Evolutionary conservation across 2,797 vertebrate species (phyloP).

Genomic region (Sarcophilus harrisii): DNA sequence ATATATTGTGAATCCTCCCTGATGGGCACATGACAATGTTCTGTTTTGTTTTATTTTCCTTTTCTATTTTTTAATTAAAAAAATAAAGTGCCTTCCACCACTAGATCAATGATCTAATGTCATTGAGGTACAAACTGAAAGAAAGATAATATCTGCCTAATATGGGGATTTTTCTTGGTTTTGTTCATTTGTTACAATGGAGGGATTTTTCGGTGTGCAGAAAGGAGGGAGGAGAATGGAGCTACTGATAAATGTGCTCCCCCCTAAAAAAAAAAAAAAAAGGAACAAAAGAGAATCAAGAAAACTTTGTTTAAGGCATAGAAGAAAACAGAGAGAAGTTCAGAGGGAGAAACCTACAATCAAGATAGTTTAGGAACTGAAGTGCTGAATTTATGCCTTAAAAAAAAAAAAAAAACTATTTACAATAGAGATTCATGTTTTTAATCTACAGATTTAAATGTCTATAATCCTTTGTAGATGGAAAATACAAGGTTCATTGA

Average conservation of each 20-base stretch:
- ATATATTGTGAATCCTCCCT: no score
- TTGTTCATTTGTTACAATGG: not conserved
- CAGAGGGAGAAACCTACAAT: not conserved
- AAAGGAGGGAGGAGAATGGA: not conserved
- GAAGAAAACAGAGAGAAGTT: not conserved
- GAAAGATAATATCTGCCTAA: not conserved
- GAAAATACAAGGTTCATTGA: not conserved
- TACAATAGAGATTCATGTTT: not conserved
- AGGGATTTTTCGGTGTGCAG: not conserved
- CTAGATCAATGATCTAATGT: not conserved
- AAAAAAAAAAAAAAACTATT: not conserved
- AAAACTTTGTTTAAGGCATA: not conserved
- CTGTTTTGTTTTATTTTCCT: no score
- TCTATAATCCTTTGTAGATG: not conserved
- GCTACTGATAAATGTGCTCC: not conserved
- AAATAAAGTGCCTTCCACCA: no score
- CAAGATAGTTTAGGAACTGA: not conserved
- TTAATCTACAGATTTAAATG: not conserved
- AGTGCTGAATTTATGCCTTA: not conserved
- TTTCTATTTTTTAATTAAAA: no score
- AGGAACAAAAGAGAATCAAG: not conserved
- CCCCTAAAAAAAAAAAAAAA: not conserved
- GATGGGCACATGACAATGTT: no score
- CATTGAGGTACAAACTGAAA: not conserved
- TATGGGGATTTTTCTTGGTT: not conserved